Evolutionary conservation across 2,888 invertebrate species (phyloP).

Genomic region (Gasteruption jaculator): DNA sequence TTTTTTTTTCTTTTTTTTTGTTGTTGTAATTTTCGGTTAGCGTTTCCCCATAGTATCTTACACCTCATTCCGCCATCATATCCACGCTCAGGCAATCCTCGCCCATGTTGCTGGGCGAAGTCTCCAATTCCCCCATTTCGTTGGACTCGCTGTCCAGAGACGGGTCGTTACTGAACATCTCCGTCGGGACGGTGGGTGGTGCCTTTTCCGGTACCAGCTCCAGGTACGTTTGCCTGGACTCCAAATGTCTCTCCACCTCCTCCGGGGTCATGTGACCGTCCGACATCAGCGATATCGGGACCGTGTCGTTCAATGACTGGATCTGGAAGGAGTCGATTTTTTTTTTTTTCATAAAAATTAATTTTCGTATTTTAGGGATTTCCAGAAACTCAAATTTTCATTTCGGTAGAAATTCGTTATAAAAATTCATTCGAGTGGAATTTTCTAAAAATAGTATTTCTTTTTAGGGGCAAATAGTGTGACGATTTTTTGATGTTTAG

Average conservation of each 20-base stretch:
- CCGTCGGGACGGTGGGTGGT: slow-evolving; percentile 84
- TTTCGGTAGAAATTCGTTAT: too few species aligned
- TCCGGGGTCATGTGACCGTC: slow-evolving; percentile 88
- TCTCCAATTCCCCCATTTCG: slow-evolving; percentile 72
- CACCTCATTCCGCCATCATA: slow-evolving; percentile 58
- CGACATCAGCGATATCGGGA: slow-evolving; percentile 58
- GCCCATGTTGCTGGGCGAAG: slow-evolving; percentile 75
- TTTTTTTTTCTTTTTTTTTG: too few species aligned
- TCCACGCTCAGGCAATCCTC: slow-evolving; percentile 75
- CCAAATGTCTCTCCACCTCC: slow-evolving; percentile 85
- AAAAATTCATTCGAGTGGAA: too few species aligned
- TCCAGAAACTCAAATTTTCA: too few species aligned
- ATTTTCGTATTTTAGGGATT: background rate
- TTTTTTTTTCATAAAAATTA: slow-evolving; percentile 3
- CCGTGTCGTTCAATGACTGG: slow-evolving; percentile 53
- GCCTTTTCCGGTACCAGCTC: slow-evolving; percentile 81
- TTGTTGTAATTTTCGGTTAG: too few species aligned
- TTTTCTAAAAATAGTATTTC: too few species aligned
- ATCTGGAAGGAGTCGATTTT: slow-evolving; percentile 49
- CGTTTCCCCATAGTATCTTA: too few species aligned
- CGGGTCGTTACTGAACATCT: slow-evolving; percentile 93
- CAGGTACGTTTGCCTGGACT: slow-evolving; percentile 75
- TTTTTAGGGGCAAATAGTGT: too few species aligned
- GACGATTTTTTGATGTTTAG: too few species aligned
- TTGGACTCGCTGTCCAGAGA: slow-evolving; percentile 84